Base-by-base conservation (phyloP, 2,888 invertebrate species). In the Anorthoa munda region DNA sequence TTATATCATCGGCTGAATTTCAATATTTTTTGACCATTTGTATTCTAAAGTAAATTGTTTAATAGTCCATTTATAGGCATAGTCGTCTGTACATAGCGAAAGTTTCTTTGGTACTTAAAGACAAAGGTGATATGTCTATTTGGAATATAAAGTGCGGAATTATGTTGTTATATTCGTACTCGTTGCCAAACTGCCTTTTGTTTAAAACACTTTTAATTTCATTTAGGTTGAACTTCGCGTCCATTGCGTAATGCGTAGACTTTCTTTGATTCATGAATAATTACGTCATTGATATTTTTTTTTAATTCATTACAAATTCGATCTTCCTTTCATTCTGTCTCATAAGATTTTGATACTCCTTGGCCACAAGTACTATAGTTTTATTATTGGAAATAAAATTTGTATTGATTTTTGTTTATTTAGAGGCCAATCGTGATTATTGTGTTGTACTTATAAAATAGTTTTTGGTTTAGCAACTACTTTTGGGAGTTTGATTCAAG, bases 131-230 rank as follows among this genome's bases (percentile, higher is more conserved):
- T 86, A 75, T 69, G 64, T 82, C 83, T 83, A 86, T 85, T 84
- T 89, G 83, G 94, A 92, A 94, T 95, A 86, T 92, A 93, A 94
- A 95, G 89, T 89, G 90, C 87, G 31, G 72, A 88, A 93, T 94
- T 94, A 94, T 91, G 87, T 88, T 84, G 83, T 89, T 89, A 71
- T 82, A 79, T 81, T 84, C 79, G 79, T 84, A 77, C 79, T 67
- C 76, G 18, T 55, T 75, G 83, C 72, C 79, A 78, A 81, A 77
- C 75, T 66, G 79, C 66, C 77, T 73, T 79, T 79, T 75, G 63
- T 70, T 75, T 66, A 66, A 83, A 83, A 82, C 82, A 86, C 84
- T 88, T 79, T 87, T 86, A 85, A 84, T 89, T 87, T 87, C 84
- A 83, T 87, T 85, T 85, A 67, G 73, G 81, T 83, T 85, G 80